Base-by-base conservation (phyloP, 2,797 vertebrate genomes). In the Acridotheres tristis region DNA sequence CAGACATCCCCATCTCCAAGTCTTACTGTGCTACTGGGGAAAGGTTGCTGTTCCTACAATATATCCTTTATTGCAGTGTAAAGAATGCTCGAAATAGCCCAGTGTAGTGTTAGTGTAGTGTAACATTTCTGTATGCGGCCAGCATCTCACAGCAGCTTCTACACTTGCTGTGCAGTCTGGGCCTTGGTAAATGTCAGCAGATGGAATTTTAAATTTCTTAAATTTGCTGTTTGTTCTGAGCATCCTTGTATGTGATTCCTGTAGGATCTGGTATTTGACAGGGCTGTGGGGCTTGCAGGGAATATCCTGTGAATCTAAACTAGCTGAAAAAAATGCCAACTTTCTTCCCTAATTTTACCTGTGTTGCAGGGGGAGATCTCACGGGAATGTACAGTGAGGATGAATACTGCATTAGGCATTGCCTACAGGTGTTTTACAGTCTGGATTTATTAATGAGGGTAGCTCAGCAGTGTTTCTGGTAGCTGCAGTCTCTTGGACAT, bases 231-330 rank as follows among this genome's bases (percentile, higher is more conserved):
- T 90, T 88, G 68, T 93, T 96, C 69, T 84, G 71, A 92, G 73
- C 81, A 78, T 93, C 77, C 80, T 85, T 72, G 42, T 86, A 34
- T 88, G 61, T 72, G 89, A 91, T 95, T 90, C 83, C 90, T 88
- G 54, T 78, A 96, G 93, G 93, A 96, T 89, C 80, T 89, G 90
- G 40, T 89, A 86, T 91, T 95, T 96, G 91, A 65, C 90, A 86
- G 87, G 63, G 67, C 81, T 87, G 47, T 68, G 78, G 72, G 86
- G 91, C 69, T 74, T 85, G 45, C 20, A 23, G 50, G 59, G 89
- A 75, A 47, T 91, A 84, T 58, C 81, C 85, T 68, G 55, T 90
- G 95, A 92, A 91, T 95, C 82, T 88, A 55, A 94, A 88, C 51
- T 66, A 91, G 51, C 85, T 84, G 72, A 40, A 95, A 91, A 85